Evolutionary conservation across 2,797 vertebrate genomes (phyloP).

Genomic region (Lemur catta): DNA sequence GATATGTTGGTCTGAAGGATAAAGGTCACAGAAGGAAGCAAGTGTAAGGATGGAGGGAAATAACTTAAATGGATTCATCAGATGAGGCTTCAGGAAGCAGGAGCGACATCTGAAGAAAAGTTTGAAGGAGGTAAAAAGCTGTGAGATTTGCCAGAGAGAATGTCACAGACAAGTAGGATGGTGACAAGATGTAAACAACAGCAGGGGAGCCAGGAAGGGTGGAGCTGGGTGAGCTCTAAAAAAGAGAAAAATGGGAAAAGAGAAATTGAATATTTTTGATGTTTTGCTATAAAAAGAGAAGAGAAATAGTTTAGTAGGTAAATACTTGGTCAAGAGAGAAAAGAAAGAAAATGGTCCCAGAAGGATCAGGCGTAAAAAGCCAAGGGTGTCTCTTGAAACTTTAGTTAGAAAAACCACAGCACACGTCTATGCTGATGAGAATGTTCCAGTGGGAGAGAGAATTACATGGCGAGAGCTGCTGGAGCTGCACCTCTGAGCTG

Average conservation of each 20-base stretch:
- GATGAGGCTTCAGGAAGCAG: too few relatives aligned
- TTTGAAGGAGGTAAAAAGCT: too few relatives aligned
- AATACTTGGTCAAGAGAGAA: neutral
- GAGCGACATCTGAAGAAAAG: too few relatives aligned
- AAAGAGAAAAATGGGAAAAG: neutral
- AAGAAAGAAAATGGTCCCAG: neutral
- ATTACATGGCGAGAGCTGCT: neutral
- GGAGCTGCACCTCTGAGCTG: neutral
- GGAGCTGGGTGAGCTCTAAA: neutral
- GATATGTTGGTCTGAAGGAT: too few relatives aligned
- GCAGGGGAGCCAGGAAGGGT: neutral
- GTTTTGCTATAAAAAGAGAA: neutral
- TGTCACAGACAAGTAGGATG: neutral
- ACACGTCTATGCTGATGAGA: neutral
- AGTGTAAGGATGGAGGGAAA: too few relatives aligned
- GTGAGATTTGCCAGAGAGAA: neutral
- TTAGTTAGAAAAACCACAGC: neutral
- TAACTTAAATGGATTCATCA: too few relatives aligned
- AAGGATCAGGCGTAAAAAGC: neutral
- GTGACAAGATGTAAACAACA: neutral
- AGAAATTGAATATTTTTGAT: neutral
- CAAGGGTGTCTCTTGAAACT: too few relatives aligned
- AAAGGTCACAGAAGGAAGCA: too few relatives aligned
- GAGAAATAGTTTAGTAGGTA: neutral
- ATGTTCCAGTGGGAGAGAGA: neutral